These are phyloP conservation scores for Oppia nitens DNA, from an alignment of 1,140 invertebrate species.

Conservation along the genomic window DNA sequence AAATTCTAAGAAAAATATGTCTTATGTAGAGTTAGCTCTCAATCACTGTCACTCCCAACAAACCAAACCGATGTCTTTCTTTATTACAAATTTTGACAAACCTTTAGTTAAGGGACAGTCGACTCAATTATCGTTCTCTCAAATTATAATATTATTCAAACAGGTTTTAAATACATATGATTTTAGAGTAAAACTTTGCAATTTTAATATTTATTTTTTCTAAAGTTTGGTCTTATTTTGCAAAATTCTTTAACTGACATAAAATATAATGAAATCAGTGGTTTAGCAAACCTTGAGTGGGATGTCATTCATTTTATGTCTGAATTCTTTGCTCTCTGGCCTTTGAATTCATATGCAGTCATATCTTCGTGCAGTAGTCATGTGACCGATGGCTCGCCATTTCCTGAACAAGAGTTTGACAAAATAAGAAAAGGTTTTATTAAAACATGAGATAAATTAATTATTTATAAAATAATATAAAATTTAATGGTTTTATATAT, in stretches of 20 bases:
- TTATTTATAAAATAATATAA: neutral
- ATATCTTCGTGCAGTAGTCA: conserved; percentile 50
- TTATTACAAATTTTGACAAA: conserved; percentile 57
- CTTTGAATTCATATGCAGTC: conserved; percentile 45
- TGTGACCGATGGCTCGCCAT: conserved; percentile 42
- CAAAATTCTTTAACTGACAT: conserved; percentile 61
- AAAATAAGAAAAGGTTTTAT: conserved; percentile 36
- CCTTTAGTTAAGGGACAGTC: conserved; percentile 36
- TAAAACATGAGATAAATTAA: neutral
- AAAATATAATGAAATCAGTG: conserved; percentile 61
- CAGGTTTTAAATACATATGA: conserved; percentile 34
- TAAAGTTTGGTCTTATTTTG: conserved; percentile 58
- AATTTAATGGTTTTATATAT: neutral
- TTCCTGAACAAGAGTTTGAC: conserved; percentile 45
- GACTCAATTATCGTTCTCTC: conserved; percentile 50
- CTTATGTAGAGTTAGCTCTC: conserved; percentile 4
- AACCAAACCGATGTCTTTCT: conserved; percentile 48
- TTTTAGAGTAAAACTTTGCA: neutral
- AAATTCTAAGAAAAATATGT: neutral
- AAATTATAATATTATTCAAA: conserved; percentile 55
- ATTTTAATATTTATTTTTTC: conserved; percentile 13
- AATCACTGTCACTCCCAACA: conserved; percentile 38
- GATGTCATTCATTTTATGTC: conserved; percentile 63
- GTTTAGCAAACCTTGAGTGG: conserved; percentile 73
- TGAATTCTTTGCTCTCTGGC: conserved; percentile 61